phyloP scores from a whole-genome alignment of 2,797 vertebrate genomes.

The Enteromius unitaeniatus region DNA sequence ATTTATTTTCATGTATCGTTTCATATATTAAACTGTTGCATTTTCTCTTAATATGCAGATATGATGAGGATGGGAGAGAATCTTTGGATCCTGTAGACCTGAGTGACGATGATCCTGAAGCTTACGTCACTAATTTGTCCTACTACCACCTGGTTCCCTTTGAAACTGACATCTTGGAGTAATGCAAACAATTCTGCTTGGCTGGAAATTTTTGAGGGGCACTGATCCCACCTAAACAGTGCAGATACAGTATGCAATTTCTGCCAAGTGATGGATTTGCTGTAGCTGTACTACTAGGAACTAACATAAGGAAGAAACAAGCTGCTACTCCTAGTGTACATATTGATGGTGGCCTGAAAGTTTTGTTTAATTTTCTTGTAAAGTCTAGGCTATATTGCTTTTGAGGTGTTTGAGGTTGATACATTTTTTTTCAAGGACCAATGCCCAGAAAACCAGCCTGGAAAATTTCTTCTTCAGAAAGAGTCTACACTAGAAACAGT shows the following conservation, averaged over 20 bases:
- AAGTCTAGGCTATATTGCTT: not conserved
- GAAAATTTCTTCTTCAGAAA: not conserved
- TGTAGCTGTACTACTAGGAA: not conserved
- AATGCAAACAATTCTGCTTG: slow-evolving; percentile 73
- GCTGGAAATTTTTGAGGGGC: not conserved
- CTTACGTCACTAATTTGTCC: slow-evolving; percentile 96
- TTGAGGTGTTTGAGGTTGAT: not conserved
- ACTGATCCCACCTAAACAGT: not conserved
- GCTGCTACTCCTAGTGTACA: not conserved
- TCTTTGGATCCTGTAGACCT: slow-evolving; percentile 78
- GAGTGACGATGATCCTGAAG: slow-evolving; percentile 89
- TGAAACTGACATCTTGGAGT: slow-evolving; percentile 97
- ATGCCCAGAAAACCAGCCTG: not conserved
- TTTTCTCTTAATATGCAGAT: slow-evolving; percentile 74
- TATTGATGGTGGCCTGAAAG: not conserved
- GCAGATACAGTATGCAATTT: not conserved
- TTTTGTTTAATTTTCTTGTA: not conserved
- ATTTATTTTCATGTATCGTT: not conserved
- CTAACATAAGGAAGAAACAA: not conserved
- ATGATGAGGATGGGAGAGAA: slow-evolving; percentile 88
- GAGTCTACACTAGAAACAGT: not conserved
- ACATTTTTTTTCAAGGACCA: not conserved
- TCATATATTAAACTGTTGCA: slow-evolving; percentile 28
- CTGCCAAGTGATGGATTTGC: not conserved
- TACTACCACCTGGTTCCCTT: slow-evolving; percentile 98